phyloP scores from a whole-genome alignment of 2,113 vertebrate genomes.

The Urocynchramus pylzowi region DNA sequence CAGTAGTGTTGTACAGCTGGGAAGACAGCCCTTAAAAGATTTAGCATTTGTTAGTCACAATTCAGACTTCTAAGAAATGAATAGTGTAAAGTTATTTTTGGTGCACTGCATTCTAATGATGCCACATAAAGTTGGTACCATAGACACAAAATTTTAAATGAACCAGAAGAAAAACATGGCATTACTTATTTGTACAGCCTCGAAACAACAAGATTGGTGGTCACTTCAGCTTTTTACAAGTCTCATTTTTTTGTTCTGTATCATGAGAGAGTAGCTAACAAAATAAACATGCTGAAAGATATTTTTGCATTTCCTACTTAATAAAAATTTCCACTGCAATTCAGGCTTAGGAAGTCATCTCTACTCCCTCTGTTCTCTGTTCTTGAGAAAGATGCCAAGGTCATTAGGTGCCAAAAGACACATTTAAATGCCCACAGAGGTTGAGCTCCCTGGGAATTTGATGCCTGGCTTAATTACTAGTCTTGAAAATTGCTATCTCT shows the following conservation, averaged over 20 bases:
- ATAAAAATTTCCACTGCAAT: background rate
- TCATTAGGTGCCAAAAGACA: conserved; percentile 43
- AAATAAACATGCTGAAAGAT: background rate
- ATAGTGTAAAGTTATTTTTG: conserved; percentile 6
- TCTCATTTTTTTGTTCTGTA: background rate
- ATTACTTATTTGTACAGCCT: background rate
- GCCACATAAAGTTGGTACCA: background rate
- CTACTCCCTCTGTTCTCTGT: background rate
- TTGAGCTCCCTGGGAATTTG: conserved; percentile 34
- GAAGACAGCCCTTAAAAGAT: background rate
- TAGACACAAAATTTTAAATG: background rate
- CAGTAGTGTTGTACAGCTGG: background rate
- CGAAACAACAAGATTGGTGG: background rate
- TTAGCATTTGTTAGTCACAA: background rate
- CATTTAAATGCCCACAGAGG: conserved; percentile 36
- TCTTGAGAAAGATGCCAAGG: conserved; percentile 45
- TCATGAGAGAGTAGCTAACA: background rate
- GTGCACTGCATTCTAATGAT: background rate
- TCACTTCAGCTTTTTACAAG: background rate
- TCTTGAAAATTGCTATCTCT: conserved; percentile 42
- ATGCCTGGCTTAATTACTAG: conserved; percentile 24
- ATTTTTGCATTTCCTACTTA: background rate
- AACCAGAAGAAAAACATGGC: background rate
- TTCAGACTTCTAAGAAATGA: conserved; percentile 26
- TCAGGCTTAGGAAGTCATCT: background rate